Percentiles rank a stretch among this genome's conserved stretches.
These are phyloP conservation scores for Pipistrellus nathusii DNA, from an alignment of 2,797 vertebrate genomes.

Conservation along the genomic window DNA sequence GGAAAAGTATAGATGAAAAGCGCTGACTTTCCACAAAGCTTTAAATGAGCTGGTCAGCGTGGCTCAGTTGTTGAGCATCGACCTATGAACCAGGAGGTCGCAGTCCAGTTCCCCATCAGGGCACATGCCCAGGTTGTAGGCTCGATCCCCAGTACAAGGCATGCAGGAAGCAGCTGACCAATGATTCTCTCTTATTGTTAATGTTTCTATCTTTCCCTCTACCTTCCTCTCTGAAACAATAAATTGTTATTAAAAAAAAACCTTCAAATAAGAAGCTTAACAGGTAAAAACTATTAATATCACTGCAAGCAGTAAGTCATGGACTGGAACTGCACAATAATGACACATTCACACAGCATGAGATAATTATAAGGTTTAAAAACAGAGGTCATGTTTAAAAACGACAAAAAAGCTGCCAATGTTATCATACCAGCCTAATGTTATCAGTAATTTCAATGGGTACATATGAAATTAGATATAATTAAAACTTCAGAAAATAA, in stretches of 20 bases:
- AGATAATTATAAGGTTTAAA: conserved; percentile 20
- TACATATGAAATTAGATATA: conserved; percentile 43
- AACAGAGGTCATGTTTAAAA: conserved; percentile 36
- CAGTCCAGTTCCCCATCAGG: too few species aligned
- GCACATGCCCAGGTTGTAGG: too few species aligned
- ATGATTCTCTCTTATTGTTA: too few species aligned
- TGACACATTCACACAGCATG: background rate
- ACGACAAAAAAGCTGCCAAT: background rate
- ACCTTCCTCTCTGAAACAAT: too few species aligned
- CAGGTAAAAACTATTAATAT: background rate
- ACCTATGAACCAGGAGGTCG: too few species aligned
- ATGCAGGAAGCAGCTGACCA: too few species aligned
- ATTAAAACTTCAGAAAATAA: conserved; percentile 59
- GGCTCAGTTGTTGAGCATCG: too few species aligned
- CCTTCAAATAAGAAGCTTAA: conserved; percentile 23
- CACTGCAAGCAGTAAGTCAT: background rate
- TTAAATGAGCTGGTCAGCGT: background rate
- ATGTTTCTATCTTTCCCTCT: too few species aligned
- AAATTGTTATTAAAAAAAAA: background rate
- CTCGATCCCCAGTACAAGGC: too few species aligned
- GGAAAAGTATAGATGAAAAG: background rate
- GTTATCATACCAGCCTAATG: background rate
- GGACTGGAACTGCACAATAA: background rate
- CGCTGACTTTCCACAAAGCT: background rate
- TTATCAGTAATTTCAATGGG: conserved; percentile 46